Evolutionary conservation across 2,113 vertebrate species (phyloP), one percentile per base, ranked within the genome.

Genomic region (Hippocampus barbouri): DNA sequence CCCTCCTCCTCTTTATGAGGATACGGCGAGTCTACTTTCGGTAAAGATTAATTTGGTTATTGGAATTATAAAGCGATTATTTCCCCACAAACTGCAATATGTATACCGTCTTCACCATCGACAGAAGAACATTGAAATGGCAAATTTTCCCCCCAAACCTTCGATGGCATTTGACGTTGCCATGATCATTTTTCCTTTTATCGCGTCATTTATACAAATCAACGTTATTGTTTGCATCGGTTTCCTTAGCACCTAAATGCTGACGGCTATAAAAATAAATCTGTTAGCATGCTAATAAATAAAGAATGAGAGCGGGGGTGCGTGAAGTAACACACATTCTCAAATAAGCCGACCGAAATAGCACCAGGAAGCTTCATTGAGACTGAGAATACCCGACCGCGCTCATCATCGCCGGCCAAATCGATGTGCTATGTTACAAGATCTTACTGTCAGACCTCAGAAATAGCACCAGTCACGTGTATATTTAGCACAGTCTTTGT

Each of bases 341-440:
- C 82, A 89, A 88, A 85, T 83, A 84, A 78, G 60, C 70, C 23
- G 57, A 86, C 87, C 74, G 91, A 87, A 87, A 94, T 93, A 94
- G 92, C 88, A 87, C 69, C 79, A 66, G 65, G 87, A 69, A 82
- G 66, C 83, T 80, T 84, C 77, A 87, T 83, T 81, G 77, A 79
- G 79, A 77, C 72, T 63, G 69, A 83, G 74, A 91, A 90, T 89
- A 91, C 88, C 90, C 86, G 86, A 91, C 83, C 71, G 51, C 80
- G 85, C 88, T 85, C 74, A 87, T 90, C 85, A 88, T 83, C 71
- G 70, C 78, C 71, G 75, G 69, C 79, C 79, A 72, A 78, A 91
- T 93, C 91, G 72, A 93, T 93, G 83, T 70, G 60, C 82, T 80
- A 71, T 89, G 91, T 87, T 91, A 93, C 83, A 75, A 81, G 78